Evolutionary conservation across 1,140 invertebrate genomes (phyloP), one percentile per base, ranked within the genome.

Genomic region (Dinothrombium tinctorium): DNA sequence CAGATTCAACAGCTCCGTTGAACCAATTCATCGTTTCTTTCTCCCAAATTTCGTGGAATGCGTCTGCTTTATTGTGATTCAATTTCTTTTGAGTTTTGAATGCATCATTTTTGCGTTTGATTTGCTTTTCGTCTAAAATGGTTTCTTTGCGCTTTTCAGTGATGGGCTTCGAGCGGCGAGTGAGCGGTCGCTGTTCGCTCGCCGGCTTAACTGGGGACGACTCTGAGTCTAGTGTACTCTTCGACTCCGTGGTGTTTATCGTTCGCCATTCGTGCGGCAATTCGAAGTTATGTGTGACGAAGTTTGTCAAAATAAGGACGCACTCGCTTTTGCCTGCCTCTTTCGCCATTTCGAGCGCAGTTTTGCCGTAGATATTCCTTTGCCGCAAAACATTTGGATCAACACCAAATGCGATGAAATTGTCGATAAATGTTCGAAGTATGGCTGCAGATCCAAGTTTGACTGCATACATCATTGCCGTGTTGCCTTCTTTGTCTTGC

Each of bases 401-500:
- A 19, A 36, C 12, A 22, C 23, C 33, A 4, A 19, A 22, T 21
- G 12, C 23, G 7, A 36, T 21, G 31, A 41, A 47, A 32, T 41
- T 9, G 3, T 42, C 43, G 14, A 52, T 17, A 12, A 49, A 42
- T 2, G 37, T 21, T 12, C 36, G 21, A 2, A 51, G 37, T 1
- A 51, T 35, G 29, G 43, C 40, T 9, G 35, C 40, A 9, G 47
- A 42, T 6, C 49, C 49, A 24, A 33, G 15, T 15, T 37, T 25
- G 9, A 46, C 47, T 20, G 47, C 49, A 20, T 46, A 42, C 48
- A 51, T 49, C 15, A 51, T 22, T 3, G 46, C 54, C 2, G 54
- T 56, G 35, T 53, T 54, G 5, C 54, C 54, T 17, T 52, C 50
- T 7, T 35, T 25, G 37, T 56, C 54, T 19, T 44, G 40, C 3